These are phyloP conservation scores for Phortica magna DNA, from an alignment of 2,888 invertebrate genomes.

Conservation along the genomic window DNA sequence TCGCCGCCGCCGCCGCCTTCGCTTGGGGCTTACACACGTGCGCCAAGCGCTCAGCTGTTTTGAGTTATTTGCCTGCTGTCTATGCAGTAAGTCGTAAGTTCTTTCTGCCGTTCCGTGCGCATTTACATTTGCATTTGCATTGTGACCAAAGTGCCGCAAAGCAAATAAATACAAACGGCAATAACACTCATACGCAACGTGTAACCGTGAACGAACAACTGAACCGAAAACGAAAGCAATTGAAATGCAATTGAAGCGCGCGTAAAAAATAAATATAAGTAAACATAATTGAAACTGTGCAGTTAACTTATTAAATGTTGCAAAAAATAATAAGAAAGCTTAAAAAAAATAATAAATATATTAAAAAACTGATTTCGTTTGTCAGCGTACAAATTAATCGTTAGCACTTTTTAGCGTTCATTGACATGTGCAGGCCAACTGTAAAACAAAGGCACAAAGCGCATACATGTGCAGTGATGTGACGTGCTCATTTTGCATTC, in stretches of 20 bases:
- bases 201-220: conserved; percentile 39
- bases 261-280: conserved; percentile 57
- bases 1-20: not conserved
- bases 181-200: conserved; percentile 62
- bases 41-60: not conserved
- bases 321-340: conserved; percentile 33
- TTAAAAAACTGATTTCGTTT: not conserved
- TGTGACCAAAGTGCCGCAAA: conserved; percentile 6
- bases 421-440: conserved; percentile 26
- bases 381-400: not conserved
- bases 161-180: conserved; percentile 7
- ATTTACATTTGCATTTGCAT: conserved; percentile 37
- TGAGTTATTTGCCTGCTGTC: conserved; percentile 53
- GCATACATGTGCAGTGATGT: not conserved
- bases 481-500: conserved; percentile 1
- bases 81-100: conserved; percentile 60
- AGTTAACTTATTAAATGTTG: conserved; percentile 21
- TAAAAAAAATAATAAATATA: not conserved
- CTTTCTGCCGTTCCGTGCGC: conserved; percentile 56
- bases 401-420: not conserved
- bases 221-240: conserved; percentile 44
- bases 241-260: conserved; percentile 24
- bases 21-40: conserved; percentile 27
- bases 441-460: conserved; percentile 22
- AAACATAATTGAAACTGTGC: conserved; percentile 49